phyloP scores from a whole-genome alignment of 2,888 invertebrate genomes.

The Lasius platythorax region DNA sequence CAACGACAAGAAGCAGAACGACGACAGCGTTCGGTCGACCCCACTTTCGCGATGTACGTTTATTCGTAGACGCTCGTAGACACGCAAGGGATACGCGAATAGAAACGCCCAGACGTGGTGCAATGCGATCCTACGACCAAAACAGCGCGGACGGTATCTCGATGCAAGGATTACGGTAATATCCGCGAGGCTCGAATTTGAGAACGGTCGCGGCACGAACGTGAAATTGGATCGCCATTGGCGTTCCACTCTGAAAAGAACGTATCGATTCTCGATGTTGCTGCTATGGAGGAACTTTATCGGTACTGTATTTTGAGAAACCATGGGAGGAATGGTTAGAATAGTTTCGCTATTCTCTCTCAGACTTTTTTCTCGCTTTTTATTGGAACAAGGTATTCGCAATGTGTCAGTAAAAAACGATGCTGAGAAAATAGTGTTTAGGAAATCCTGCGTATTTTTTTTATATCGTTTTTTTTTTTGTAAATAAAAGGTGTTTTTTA shows the following conservation, averaged over 20 bases:
- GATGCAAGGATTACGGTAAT: slow-evolving; percentile 45
- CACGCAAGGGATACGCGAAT: slow-evolving; percentile 3
- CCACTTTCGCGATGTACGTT: not conserved
- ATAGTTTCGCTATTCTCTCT: slow-evolving; percentile 8
- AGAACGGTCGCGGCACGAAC: slow-evolving; percentile 6
- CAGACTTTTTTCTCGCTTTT: not conserved
- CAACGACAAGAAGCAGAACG: slow-evolving; percentile 4
- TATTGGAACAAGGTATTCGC: not conserved
- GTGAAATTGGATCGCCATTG: slow-evolving; percentile 40
- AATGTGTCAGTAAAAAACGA: not conserved
- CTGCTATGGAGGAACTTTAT: slow-evolving; percentile 29
- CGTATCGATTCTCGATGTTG: slow-evolving; percentile 47
- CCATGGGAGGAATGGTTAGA: slow-evolving; percentile 8
- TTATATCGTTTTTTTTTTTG: not conserved
- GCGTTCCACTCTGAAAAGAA: slow-evolving; percentile 15
- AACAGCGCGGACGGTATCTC: not conserved
- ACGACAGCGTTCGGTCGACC: slow-evolving; percentile 21
- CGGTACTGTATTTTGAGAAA: slow-evolving; percentile 42
- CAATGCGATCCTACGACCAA: not conserved
- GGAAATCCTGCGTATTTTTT: not conserved
- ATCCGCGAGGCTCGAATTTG: slow-evolving; percentile 44
- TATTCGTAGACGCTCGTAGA: slow-evolving; percentile 8
- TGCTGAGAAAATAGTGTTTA: not conserved
- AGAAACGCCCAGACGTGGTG: slow-evolving; percentile 2
- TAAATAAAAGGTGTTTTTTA: not conserved